These are phyloP conservation scores for Chymomyza caudatula DNA, from an alignment of 2,888 invertebrate species.

Conservation along the genomic window DNA sequence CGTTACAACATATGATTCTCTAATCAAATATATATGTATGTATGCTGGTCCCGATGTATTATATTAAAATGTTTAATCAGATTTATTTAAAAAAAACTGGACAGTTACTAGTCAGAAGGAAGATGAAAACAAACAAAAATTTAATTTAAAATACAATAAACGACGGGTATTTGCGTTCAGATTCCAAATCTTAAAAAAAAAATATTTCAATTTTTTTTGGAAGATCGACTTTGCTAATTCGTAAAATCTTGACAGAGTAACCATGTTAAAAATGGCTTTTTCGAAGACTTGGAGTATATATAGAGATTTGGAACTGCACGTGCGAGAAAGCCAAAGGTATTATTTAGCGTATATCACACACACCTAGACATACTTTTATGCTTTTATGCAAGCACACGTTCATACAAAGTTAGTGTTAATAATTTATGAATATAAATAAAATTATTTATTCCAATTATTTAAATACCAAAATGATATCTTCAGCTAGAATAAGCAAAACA, in stretches of 20 bases:
- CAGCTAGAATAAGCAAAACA: neutral
- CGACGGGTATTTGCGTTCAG: neutral
- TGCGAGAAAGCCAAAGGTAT: no score
- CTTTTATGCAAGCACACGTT: no score
- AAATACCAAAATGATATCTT: neutral
- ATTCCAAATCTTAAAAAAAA: conserved; percentile 1
- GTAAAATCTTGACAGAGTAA: no score
- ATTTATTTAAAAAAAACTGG: neutral
- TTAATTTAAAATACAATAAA: neutral
- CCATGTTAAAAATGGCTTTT: no score
- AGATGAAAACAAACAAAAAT: neutral
- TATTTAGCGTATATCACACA: no score
- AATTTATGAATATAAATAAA: conserved; percentile 6
- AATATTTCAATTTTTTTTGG: no score
- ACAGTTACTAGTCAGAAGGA: neutral
- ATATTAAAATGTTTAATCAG: neutral
- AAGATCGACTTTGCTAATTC: no score
- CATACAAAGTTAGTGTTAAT: neutral
- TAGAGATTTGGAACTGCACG: no score
- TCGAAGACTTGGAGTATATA: no score
- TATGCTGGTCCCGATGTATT: conserved; percentile 17
- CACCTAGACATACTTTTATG: no score
- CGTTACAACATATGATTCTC: neutral
- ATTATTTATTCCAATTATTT: conserved; percentile 21
- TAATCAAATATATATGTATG: neutral